Evolutionary conservation across 1,140 invertebrate genomes (phyloP).

Genomic region (Calliopsis andreniformis): DNA sequence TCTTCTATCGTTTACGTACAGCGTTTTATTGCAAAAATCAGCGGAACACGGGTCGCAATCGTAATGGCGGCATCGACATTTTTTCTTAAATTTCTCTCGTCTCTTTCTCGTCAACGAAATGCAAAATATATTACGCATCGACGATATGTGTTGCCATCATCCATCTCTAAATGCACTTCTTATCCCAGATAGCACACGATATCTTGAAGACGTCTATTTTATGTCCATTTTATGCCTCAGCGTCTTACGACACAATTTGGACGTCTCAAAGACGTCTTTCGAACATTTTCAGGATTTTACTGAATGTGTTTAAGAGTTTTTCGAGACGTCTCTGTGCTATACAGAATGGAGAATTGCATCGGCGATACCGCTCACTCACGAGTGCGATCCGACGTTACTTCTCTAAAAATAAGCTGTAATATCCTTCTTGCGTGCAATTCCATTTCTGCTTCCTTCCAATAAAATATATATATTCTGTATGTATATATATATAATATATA

Average conservation of each 20-base stretch:
- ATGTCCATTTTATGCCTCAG: too few species aligned
- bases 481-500: slow-evolving; percentile 40
- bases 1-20: slow-evolving; percentile 46
- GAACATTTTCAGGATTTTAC: too few species aligned
- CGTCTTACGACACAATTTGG: too few species aligned
- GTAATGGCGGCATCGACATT: slow-evolving; percentile 22
- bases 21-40: slow-evolving; percentile 61
- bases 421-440: slow-evolving; percentile 62
- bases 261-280: too few species aligned
- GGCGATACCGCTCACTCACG: slow-evolving; percentile 17
- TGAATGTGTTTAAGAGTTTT: too few species aligned
- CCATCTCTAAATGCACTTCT: neutral
- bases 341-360: neutral
- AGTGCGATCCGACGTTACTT: slow-evolving; percentile 47
- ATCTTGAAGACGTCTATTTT: too few species aligned
- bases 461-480: slow-evolving; percentile 53
- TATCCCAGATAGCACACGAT: too few species aligned
- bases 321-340: too few species aligned
- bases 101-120: slow-evolving; percentile 29
- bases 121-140: slow-evolving; percentile 21
- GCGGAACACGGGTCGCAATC: slow-evolving; percentile 55
- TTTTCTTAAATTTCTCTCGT: neutral
- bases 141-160: slow-evolving; percentile 50
- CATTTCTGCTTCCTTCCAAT: slow-evolving; percentile 54
- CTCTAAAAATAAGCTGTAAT: slow-evolving; percentile 64